phyloP scores from a whole-genome alignment of 2,888 invertebrate genomes.

The Eristalis tenax region DNA sequence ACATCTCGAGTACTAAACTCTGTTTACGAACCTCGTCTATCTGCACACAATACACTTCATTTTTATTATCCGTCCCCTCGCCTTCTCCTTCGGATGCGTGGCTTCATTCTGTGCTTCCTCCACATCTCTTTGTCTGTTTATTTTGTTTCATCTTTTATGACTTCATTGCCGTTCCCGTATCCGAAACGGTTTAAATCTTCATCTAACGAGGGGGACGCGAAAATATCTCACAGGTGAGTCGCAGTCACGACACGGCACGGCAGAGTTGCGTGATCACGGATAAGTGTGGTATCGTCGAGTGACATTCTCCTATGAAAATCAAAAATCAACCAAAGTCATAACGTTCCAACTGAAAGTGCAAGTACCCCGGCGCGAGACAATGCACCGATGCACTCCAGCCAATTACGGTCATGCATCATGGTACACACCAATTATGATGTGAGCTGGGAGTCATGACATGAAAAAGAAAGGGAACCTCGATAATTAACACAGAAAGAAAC shows the following conservation, averaged over 20 bases:
- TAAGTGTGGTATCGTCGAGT: background rate
- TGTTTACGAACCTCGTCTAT: slow-evolving; percentile 21
- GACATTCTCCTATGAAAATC: slow-evolving; percentile 61
- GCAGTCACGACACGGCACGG: slow-evolving; percentile 29
- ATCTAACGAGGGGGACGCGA: background rate
- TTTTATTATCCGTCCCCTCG: background rate
- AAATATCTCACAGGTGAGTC: slow-evolving; percentile 22
- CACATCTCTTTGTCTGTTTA: background rate
- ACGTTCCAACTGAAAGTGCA: slow-evolving; percentile 48
- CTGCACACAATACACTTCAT: background rate
- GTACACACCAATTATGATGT: slow-evolving; percentile 35
- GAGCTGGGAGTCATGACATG: slow-evolving; percentile 8
- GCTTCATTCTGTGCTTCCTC: too few relatives aligned
- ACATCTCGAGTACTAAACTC: slow-evolving; percentile 26
- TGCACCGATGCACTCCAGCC: slow-evolving; percentile 48
- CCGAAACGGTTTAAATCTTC: slow-evolving; percentile 7
- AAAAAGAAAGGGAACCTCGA: slow-evolving; percentile 34
- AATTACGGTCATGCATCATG: slow-evolving; percentile 65
- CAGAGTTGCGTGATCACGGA: slow-evolving; percentile 52
- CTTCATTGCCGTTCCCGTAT: slow-evolving; percentile 21
- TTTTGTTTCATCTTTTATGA: slow-evolving; percentile 1
- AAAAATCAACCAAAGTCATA: slow-evolving; percentile 17
- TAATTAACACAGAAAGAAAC: slow-evolving; percentile 17
- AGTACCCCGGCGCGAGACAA: slow-evolving; percentile 53
- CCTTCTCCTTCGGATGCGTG: too few relatives aligned